Conservation (phyloP, 2,888 invertebrate species). For the Mallateleia sp. region DNA sequence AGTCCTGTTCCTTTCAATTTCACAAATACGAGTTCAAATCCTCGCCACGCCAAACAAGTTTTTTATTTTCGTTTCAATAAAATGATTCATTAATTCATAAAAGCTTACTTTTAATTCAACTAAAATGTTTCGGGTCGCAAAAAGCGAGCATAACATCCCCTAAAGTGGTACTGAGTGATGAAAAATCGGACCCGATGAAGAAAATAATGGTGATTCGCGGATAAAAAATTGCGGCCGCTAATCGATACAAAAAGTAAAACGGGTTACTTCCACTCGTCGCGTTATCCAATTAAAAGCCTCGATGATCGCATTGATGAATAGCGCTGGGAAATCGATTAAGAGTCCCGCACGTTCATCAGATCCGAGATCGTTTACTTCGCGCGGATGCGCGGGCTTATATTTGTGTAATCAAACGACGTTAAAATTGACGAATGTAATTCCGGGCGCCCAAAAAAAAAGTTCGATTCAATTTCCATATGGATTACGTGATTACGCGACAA, state of each 20-base stretch:
- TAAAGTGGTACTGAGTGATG: neutral
- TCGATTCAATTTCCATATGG: neutral
- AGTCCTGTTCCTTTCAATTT: too few relatives aligned
- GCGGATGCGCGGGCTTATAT: conserved; percentile 32
- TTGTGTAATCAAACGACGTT: conserved; percentile 38
- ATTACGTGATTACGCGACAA: too few relatives aligned
- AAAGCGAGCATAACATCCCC: too few relatives aligned
- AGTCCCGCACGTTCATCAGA: conserved; percentile 71
- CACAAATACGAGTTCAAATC: too few relatives aligned
- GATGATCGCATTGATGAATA: conserved; percentile 84
- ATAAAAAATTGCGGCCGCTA: conserved; percentile 51
- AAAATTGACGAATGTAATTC: neutral
- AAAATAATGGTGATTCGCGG: conserved; percentile 39
- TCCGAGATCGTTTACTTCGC: conserved; percentile 59
- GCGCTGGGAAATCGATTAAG: conserved; percentile 82
- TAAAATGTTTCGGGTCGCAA: too few relatives aligned
- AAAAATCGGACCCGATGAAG: neutral
- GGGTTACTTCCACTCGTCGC: conserved; percentile 81
- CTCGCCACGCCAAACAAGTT: too few relatives aligned
- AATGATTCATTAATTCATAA: too few relatives aligned
- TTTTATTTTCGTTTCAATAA: too few relatives aligned
- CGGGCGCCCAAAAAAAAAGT: neutral
- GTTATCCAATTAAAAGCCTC: conserved; percentile 84
- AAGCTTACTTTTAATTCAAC: too few relatives aligned
- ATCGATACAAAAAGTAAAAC: conserved; percentile 78